These are phyloP conservation scores for Nesidiocoris tenuis DNA, from an alignment of 2,888 invertebrate genomes.

Conservation along the genomic window DNA sequence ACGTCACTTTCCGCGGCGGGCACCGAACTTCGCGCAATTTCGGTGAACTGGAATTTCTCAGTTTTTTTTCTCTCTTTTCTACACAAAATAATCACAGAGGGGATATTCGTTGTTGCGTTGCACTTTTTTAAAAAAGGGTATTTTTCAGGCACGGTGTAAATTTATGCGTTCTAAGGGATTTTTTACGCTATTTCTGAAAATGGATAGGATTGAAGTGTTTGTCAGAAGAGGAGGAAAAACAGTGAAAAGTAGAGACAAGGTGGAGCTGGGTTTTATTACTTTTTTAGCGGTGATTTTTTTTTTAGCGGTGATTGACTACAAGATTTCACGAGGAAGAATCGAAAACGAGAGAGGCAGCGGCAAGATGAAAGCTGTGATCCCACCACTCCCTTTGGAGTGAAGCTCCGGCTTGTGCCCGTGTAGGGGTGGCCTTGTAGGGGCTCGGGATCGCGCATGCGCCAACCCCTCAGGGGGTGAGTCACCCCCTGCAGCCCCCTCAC, in stretches of 20 bases:
- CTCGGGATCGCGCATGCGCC: slow-evolving; percentile 21
- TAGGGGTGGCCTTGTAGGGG: neutral
- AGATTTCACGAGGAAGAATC: slow-evolving; percentile 37
- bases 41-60: neutral
- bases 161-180: slow-evolving; percentile 27
- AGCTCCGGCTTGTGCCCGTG: slow-evolving; percentile 32
- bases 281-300: slow-evolving; percentile 5
- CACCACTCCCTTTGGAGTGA: slow-evolving; percentile 48
- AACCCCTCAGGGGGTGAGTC: neutral
- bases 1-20: neutral
- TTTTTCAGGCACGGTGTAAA: slow-evolving; percentile 41
- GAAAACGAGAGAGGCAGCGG: slow-evolving; percentile 42
- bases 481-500: neutral
- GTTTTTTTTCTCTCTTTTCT: slow-evolving; percentile 14
- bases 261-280: neutral
- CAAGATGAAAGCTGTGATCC: slow-evolving; percentile 39
- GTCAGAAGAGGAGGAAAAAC: slow-evolving; percentile 23
- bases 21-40: neutral
- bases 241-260: slow-evolving; percentile 16
- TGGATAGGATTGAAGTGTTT: neutral
- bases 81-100: slow-evolving; percentile 42
- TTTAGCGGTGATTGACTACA: slow-evolving; percentile 10
- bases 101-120: slow-evolving; percentile 44
- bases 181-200: slow-evolving; percentile 2
- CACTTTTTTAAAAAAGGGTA: slow-evolving; percentile 41